Evolutionary conservation across 2,888 invertebrate genomes (phyloP).

Genomic region (Caenorhabditis sp.): DNA sequence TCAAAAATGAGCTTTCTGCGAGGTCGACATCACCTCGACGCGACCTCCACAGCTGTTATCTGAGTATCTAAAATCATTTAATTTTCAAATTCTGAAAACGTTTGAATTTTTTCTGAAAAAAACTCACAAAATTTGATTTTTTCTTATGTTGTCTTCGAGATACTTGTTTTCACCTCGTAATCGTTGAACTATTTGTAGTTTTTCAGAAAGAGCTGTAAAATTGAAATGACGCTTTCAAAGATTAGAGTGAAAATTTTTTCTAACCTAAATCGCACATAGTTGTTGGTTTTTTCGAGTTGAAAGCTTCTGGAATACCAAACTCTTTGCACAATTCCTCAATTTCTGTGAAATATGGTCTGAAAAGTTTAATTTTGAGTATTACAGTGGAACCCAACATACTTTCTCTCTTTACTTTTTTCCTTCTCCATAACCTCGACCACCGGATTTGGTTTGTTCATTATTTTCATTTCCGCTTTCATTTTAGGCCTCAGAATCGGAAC

Average conservation of each 20-base stretch:
- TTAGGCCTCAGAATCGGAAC: background rate
- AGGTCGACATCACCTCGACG: no score
- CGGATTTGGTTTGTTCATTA: background rate
- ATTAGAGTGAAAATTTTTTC: background rate
- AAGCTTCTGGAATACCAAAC: constrained; percentile 19
- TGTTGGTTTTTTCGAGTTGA: constrained; percentile 15
- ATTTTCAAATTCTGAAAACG: background rate
- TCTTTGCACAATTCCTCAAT: constrained; percentile 27
- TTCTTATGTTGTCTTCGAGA: constrained; percentile 22
- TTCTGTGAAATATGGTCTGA: constrained; percentile 26
- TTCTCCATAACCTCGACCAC: constrained; percentile 22
- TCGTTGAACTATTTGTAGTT: constrained; percentile 23
- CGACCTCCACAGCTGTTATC: no score
- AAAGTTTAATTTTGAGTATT: background rate
- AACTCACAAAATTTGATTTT: constrained; percentile 8
- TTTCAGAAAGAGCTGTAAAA: constrained; percentile 13
- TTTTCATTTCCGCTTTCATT: background rate
- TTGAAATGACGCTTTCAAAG: no score
- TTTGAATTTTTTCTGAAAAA: background rate
- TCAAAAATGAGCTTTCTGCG: no score
- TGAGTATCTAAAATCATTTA: no score
- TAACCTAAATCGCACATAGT: constrained; percentile 20
- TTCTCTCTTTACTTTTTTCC: constrained; percentile 14
- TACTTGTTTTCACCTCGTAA: constrained; percentile 39
- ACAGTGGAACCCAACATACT: background rate